Evolutionary conservation across 1,140 invertebrate genomes (phyloP).

Genomic region (Nixonia krombeini): DNA sequence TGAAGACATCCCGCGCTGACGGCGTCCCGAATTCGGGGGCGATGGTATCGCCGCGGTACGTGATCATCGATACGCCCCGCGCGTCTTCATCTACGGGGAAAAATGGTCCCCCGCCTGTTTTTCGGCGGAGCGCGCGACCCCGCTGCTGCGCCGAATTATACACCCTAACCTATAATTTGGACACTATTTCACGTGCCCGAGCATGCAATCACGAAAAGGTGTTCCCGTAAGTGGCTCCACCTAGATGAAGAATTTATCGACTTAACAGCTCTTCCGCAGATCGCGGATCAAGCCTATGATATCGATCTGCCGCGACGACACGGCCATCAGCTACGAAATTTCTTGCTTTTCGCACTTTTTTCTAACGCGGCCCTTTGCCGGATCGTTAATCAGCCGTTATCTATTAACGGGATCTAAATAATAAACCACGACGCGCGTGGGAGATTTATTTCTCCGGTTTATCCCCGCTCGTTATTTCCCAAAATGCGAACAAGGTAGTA

Average conservation of each 20-base stretch:
- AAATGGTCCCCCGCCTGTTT: conserved; percentile 34
- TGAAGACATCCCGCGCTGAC: conserved; percentile 38
- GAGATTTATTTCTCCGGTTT: no score
- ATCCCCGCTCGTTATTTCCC: no score
- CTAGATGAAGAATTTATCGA: conserved; percentile 68
- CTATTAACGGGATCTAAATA: no score
- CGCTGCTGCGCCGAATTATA: conserved; percentile 57
- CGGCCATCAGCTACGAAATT: no score
- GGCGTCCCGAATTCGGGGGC: conserved; percentile 12
- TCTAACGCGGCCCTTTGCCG: no score
- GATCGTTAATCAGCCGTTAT: no score
- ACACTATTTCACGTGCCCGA: conserved; percentile 65
- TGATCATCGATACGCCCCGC: conserved; percentile 35
- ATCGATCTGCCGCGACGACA: conserved; percentile 27
- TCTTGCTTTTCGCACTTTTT: no score
- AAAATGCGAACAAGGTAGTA: no score
- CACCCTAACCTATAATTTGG: conserved; percentile 62
- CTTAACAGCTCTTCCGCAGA: conserved; percentile 54
- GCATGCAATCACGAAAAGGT: conserved; percentile 66
- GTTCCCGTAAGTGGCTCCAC: conserved; percentile 63
- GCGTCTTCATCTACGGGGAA: conserved; percentile 45
- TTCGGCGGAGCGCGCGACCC: conserved; percentile 36
- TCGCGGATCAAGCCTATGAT: conserved; percentile 52
- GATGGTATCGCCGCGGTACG: conserved; percentile 38
- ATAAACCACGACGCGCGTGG: no score